phyloP scores from a whole-genome alignment of 2,888 invertebrate species.

The Volucella zonaria region DNA sequence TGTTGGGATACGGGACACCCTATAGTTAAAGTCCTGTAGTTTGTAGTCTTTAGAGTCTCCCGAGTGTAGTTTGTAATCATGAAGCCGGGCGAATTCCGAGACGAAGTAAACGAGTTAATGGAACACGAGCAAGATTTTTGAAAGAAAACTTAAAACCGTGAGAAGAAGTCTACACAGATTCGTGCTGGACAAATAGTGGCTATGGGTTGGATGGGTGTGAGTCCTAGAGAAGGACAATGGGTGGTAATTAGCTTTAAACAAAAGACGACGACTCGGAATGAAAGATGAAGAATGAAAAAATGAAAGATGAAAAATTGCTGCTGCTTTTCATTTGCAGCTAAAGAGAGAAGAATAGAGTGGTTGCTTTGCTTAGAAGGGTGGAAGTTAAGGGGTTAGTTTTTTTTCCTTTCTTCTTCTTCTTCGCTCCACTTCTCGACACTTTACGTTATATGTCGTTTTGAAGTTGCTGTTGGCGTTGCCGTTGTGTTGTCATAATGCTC shows the following conservation, averaged over 20 bases:
- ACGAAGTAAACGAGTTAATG: background rate
- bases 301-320: conserved; percentile 67
- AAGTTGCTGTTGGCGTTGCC: conserved; percentile 62
- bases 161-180: conserved; percentile 41
- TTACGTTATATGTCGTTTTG: conserved; percentile 69
- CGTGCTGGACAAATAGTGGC: background rate
- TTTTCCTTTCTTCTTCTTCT: conserved; percentile 9
- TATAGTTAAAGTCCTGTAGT: too few species aligned
- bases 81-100: conserved; percentile 2
- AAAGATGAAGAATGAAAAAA: too few species aligned
- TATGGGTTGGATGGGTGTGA: background rate
- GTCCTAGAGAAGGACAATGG: conserved; percentile 12
- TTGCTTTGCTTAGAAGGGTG: conserved; percentile 16
- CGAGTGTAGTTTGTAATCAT: conserved; percentile 18
- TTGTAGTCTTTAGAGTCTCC: background rate
- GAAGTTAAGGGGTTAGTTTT: conserved; percentile 6
- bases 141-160: conserved; percentile 17
- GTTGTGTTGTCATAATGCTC: conserved; percentile 58
- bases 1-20: too few species aligned
- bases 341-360: conserved; percentile 38
- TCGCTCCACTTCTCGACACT: conserved; percentile 49
- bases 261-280: conserved; percentile 47
- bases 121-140: conserved; percentile 14
- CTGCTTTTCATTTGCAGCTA: conserved; percentile 61
- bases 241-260: conserved; percentile 71